Percentiles rank a stretch among this genome's conserved stretches.
These are phyloP conservation scores for Dendrolimus punctatus DNA, from an alignment of 1,140 invertebrate species.

Conservation along the genomic window DNA sequence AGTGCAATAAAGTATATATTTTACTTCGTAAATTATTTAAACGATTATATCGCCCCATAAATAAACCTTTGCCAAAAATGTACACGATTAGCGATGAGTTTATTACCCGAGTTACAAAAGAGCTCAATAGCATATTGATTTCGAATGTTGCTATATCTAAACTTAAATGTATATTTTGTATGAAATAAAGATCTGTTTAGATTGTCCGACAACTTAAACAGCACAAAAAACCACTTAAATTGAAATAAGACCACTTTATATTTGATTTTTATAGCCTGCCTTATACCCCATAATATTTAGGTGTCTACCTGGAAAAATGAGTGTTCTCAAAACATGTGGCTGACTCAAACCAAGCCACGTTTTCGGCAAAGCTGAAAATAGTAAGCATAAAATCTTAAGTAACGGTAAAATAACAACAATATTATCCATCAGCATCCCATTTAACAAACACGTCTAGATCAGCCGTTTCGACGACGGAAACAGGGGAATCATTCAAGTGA, in stretches of 20 bases:
- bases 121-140: conserved; percentile 10
- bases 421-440: too few relatives aligned
- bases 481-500: too few relatives aligned
- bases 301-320: conserved; percentile 26
- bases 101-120: conserved; percentile 11
- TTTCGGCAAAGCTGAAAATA: conserved; percentile 28
- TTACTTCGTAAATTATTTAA: neutral
- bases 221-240: conserved; percentile 17
- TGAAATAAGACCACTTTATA: conserved; percentile 24
- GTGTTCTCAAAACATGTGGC: conserved; percentile 21
- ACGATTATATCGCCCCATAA: neutral
- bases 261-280: conserved; percentile 21
- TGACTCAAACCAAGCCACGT: conserved; percentile 24
- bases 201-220: conserved; percentile 15
- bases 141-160: conserved; percentile 14
- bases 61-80: conserved; percentile 4
- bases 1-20: neutral
- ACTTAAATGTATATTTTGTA: conserved; percentile 13
- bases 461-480: too few relatives aligned
- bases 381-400: conserved; percentile 20
- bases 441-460: too few relatives aligned
- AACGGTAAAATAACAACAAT: neutral
- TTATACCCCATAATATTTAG: conserved; percentile 19
- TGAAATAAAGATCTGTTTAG: conserved; percentile 16
- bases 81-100: conserved; percentile 8